Percentiles rank a stretch among this genome's conserved stretches.
Conservation (phyloP, 2,797 vertebrate species). For the Moxostoma hubbsi region DNA sequence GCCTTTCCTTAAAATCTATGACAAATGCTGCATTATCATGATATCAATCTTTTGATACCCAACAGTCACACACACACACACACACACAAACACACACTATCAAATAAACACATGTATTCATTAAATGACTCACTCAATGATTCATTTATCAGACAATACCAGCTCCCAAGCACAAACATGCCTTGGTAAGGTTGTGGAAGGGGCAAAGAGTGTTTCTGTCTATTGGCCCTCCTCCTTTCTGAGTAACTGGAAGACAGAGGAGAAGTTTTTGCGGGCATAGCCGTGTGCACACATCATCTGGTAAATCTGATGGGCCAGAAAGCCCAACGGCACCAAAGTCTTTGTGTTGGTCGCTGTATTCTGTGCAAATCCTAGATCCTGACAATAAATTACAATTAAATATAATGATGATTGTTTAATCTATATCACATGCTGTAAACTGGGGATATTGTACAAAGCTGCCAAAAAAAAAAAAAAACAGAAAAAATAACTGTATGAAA, state of each 20-base stretch:
- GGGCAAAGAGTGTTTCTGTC: conserved; percentile 57
- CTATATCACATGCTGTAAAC: background rate
- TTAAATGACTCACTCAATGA: too few species aligned
- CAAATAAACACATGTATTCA: too few species aligned
- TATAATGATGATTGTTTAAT: background rate
- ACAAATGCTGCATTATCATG: conserved; percentile 20
- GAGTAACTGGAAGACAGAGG: conserved; percentile 95
- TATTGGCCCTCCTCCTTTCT: conserved; percentile 87
- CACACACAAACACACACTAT: conserved; percentile 8
- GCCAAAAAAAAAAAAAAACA: too few species aligned
- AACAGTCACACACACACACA: background rate
- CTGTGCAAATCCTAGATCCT: conserved; percentile 96
- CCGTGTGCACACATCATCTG: conserved; percentile 96
- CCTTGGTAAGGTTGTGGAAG: conserved; percentile 60
- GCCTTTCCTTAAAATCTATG: background rate
- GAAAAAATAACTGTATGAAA: background rate
- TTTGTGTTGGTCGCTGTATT: conserved; percentile 94
- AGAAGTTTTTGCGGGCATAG: conserved; percentile 96
- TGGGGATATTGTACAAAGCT: background rate
- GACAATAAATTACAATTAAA: conserved; percentile 42
- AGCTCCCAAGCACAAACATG: conserved; percentile 7
- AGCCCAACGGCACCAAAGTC: conserved; percentile 89
- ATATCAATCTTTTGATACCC: conserved; percentile 5
- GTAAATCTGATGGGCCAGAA: conserved; percentile 94
- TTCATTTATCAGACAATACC: conserved; percentile 29